Evolutionary conservation across 2,113 vertebrate genomes (phyloP).

Genomic region (Heloderma charlesbogerti): DNA sequence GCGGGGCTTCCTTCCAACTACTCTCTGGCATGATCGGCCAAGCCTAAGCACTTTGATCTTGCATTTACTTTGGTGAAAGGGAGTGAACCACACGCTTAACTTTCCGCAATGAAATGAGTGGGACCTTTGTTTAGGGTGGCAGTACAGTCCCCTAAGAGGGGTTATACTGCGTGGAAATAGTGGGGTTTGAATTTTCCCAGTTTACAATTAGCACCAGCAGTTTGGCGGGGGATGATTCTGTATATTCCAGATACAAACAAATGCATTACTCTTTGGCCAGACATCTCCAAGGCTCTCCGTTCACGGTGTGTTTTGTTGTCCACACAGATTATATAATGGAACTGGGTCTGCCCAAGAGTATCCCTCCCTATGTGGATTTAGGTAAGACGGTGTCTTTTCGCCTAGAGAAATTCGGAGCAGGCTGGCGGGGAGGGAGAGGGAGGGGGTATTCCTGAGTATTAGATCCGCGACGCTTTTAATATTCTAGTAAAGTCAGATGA

Average conservation of each 20-base stretch:
- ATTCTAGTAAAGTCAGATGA: conserved; percentile 54
- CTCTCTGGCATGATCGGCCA: neutral
- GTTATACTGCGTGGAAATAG: neutral
- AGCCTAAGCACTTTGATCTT: neutral
- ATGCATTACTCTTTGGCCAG: neutral
- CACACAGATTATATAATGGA: conserved; percentile 78
- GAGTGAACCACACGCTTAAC: neutral
- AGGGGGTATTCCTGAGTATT: conserved; percentile 13
- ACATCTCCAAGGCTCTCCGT: conserved; percentile 13
- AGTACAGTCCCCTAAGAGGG: conserved; percentile 26
- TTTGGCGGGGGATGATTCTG: neutral
- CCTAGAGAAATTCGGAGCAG: neutral
- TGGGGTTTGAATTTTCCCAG: conserved; percentile 13
- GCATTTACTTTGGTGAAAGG: neutral
- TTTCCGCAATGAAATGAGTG: neutral
- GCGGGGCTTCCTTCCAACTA: neutral
- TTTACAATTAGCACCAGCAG: neutral
- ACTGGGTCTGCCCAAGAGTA: conserved; percentile 77
- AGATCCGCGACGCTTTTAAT: conserved; percentile 48
- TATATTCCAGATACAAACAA: neutral
- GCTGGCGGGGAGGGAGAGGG: neutral
- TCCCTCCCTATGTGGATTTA: conserved; percentile 70
- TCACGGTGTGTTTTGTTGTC: conserved; percentile 64
- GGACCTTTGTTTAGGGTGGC: conserved; percentile 4
- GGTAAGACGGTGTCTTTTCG: conserved; percentile 52